Percentiles rank a stretch among this genome's conserved stretches.
Conservation (phyloP, 2,888 invertebrate genomes). For the Drosophila peninsularis region DNA sequence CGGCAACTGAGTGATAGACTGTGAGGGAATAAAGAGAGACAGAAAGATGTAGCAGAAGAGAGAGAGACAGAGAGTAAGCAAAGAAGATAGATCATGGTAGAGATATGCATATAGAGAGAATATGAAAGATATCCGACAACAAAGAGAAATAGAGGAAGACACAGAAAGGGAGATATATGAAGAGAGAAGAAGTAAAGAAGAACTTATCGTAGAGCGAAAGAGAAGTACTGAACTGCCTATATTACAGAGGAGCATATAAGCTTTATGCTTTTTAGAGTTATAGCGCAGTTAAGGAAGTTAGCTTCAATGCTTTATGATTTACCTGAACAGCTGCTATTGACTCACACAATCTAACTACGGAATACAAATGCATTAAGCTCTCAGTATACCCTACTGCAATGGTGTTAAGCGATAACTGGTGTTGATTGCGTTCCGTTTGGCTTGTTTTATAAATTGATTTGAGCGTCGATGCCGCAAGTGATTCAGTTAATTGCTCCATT, state of each 20-base stretch:
- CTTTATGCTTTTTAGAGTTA: too few relatives aligned
- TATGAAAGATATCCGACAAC: too few relatives aligned
- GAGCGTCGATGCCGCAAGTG: slow-evolving; percentile 28
- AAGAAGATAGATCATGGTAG: neutral
- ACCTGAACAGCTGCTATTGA: neutral
- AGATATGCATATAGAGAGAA: too few relatives aligned
- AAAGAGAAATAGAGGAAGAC: too few relatives aligned
- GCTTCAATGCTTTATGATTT: too few relatives aligned
- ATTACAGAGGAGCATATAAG: too few relatives aligned
- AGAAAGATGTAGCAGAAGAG: too few relatives aligned
- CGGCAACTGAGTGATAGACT: neutral
- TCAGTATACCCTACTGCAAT: neutral
- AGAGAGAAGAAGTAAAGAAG: neutral
- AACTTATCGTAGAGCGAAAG: too few relatives aligned
- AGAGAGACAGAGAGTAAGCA: neutral
- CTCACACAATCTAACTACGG: too few relatives aligned
- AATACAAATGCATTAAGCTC: neutral
- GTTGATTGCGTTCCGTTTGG: slow-evolving; percentile 47
- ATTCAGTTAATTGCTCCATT: slow-evolving; percentile 51
- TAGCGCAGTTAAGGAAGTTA: neutral
- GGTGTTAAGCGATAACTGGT: neutral
- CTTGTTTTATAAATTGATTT: slow-evolving; percentile 42
- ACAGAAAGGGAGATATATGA: neutral
- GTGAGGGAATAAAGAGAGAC: neutral
- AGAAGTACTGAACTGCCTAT: too few relatives aligned